Conservation (phyloP, 2,113 vertebrate genomes). For the Eulemur macaco region DNA sequence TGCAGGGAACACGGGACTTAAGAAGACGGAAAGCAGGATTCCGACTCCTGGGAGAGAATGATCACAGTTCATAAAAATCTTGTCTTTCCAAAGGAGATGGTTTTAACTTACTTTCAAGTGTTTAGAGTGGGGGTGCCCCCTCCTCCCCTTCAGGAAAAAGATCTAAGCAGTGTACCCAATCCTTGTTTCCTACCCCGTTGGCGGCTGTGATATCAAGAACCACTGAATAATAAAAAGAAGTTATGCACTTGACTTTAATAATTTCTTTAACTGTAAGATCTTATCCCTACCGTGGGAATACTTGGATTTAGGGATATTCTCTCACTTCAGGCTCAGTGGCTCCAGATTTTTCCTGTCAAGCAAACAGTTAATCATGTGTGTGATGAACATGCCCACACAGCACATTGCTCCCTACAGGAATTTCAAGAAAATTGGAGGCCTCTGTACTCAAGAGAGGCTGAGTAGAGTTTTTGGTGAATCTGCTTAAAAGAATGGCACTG, state of each 20-base stretch:
- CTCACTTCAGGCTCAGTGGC: background rate
- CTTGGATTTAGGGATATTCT: background rate
- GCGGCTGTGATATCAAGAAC: constrained; percentile 32
- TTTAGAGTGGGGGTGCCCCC: background rate
- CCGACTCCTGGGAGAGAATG: constrained; percentile 45
- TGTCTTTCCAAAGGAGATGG: constrained; percentile 64
- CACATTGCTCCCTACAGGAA: no score
- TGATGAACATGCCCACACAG: background rate
- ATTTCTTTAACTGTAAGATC: constrained; percentile 32
- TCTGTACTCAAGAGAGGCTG: background rate
- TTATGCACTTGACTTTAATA: constrained; percentile 49
- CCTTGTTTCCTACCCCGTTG: background rate
- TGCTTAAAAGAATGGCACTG: background rate
- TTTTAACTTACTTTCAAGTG: constrained; percentile 54
- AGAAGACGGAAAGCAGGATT: background rate
- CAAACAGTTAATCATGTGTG: background rate
- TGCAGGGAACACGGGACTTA: background rate
- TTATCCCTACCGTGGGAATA: constrained; percentile 9
- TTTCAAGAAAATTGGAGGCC: background rate
- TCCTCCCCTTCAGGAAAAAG: constrained; percentile 8
- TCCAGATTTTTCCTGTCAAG: constrained; percentile 34
- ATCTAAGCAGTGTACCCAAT: background rate
- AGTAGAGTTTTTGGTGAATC: background rate
- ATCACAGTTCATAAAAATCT: constrained; percentile 58
- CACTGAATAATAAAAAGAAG: constrained; percentile 47